Conservation (phyloP, 2,113 vertebrate species). For the Vanacampus margaritifer region DNA sequence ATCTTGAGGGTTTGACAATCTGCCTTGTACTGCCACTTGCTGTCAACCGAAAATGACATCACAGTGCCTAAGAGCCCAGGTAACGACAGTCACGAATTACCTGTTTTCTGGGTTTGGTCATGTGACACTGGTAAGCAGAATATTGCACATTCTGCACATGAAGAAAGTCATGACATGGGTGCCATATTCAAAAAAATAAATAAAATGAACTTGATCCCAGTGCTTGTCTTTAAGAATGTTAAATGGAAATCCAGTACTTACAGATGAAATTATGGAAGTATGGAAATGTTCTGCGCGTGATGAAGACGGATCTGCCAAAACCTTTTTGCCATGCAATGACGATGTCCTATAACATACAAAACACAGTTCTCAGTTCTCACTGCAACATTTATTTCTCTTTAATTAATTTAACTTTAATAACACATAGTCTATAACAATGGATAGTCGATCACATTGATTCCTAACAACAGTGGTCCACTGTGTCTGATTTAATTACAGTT, state of each 20-base stretch:
- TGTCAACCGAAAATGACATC: no score
- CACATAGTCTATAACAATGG: slow-evolving; percentile 11
- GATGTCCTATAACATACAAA: slow-evolving; percentile 96
- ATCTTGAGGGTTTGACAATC: no score
- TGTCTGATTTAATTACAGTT: slow-evolving; percentile 45
- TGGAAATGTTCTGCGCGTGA: slow-evolving; percentile 82
- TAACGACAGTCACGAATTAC: no score
- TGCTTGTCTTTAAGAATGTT: slow-evolving; percentile 9
- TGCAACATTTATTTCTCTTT: slow-evolving; percentile 29
- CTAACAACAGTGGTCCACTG: slow-evolving; percentile 55
- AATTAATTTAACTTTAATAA: not conserved
- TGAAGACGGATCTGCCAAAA: slow-evolving; percentile 86
- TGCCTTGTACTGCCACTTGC: no score
- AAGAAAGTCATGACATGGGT: not conserved
- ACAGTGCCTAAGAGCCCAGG: no score
- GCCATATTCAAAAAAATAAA: not conserved
- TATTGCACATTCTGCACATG: no score
- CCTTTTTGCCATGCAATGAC: slow-evolving; percentile 88
- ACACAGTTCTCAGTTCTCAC: slow-evolving; percentile 79
- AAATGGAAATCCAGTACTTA: slow-evolving; percentile 77
- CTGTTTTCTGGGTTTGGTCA: no score
- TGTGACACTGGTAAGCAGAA: no score
- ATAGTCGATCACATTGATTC: slow-evolving; percentile 18
- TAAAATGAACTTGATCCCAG: not conserved
- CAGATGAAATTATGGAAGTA: slow-evolving; percentile 77